These are phyloP conservation scores for Cheilosia variabilis DNA, from an alignment of 2,888 invertebrate species.

Conservation along the genomic window DNA sequence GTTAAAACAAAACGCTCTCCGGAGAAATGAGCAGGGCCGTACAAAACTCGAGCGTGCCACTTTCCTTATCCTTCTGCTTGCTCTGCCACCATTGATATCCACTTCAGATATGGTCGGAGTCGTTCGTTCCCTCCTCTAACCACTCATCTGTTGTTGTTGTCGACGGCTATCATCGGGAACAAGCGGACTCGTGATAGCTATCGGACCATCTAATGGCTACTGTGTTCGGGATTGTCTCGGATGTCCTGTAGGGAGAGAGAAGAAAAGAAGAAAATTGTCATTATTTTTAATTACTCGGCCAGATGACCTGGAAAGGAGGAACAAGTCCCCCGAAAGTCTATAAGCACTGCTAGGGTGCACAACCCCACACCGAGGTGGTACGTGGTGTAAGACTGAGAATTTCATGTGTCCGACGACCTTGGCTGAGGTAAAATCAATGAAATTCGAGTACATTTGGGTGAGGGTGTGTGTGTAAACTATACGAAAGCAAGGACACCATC, in stretches of 20 bases:
- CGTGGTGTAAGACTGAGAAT: conserved; percentile 38
- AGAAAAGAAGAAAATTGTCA: conserved; percentile 23
- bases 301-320: conserved; percentile 36
- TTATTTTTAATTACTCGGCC: conserved; percentile 67
- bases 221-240: conserved; percentile 30
- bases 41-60: conserved; percentile 36
- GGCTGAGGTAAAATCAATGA: conserved; percentile 27
- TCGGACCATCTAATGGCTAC: conserved; percentile 36
- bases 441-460: conserved; percentile 10
- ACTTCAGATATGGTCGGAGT: conserved; percentile 40
- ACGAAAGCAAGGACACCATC: conserved; percentile 36
- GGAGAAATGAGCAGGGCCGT: conserved; percentile 27
- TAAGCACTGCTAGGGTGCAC: not conserved
- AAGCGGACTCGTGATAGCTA: conserved; percentile 7
- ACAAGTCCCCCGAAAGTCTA: too few relatives aligned
- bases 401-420: conserved; percentile 27
- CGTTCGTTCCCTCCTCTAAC: conserved; percentile 11
- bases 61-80: conserved; percentile 20
- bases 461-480: not conserved
- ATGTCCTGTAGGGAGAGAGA: conserved; percentile 32
- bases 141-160: conserved; percentile 30
- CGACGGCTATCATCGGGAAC: conserved; percentile 20
- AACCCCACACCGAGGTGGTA: not conserved
- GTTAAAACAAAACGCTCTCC: conserved; percentile 37
- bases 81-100: conserved; percentile 47